Conservation (phyloP, 1,140 invertebrate genomes). For the Scylla paramamosain region DNA sequence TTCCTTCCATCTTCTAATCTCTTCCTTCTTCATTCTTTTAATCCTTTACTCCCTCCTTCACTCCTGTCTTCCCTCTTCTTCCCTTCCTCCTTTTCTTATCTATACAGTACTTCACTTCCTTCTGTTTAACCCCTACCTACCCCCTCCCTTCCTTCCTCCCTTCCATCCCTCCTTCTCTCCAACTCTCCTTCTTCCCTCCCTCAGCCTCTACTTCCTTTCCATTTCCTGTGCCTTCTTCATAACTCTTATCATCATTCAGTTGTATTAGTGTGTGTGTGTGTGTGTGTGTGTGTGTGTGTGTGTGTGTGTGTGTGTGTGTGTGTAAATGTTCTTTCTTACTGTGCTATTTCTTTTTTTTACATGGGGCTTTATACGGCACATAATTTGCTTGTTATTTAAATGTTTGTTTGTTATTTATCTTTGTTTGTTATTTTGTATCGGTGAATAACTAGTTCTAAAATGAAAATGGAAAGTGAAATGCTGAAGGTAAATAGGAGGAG, state of each 20-base stretch:
- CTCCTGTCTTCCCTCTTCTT: no score
- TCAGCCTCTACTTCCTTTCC: neutral
- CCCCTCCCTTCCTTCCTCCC: no score
- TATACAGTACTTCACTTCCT: neutral
- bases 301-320: slow-evolving; percentile 43
- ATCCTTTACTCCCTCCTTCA: no score
- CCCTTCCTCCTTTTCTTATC: no score
- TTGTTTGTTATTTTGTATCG: neutral
- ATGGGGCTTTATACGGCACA: neutral
- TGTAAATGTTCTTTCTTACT: neutral
- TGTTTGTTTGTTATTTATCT: neutral
- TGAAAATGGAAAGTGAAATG: neutral
- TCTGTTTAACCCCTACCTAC: neutral
- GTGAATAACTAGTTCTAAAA: neutral
- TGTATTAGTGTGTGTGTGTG: neutral
- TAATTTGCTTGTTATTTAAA: neutral
- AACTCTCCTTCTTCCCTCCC: no score
- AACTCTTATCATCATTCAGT: no score
- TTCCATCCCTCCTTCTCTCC: no score
- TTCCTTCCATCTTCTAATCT: no score
- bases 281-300: slow-evolving; percentile 11
- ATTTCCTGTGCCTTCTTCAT: neutral
- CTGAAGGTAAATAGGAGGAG: neutral
- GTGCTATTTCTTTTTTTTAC: neutral
- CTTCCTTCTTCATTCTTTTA: no score